Conservation (phyloP, 2,113 vertebrate species). For the Vulpes lagopus region DNA sequence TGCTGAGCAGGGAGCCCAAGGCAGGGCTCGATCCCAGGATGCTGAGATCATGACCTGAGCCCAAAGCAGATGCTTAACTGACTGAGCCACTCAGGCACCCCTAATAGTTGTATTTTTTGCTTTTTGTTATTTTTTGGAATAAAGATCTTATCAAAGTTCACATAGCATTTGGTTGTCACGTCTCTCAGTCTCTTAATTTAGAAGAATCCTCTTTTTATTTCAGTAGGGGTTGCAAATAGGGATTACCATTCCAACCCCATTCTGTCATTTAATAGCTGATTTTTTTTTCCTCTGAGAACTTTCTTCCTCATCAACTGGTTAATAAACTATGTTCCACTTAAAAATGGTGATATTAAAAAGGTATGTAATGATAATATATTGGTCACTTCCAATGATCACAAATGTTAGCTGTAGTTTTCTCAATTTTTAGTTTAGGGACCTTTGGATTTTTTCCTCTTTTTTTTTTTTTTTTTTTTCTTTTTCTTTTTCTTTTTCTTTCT, state of each 20-base stretch:
- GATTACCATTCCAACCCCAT: neutral
- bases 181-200: neutral
- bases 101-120: neutral
- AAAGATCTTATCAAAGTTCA: neutral
- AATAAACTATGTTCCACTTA: neutral
- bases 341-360: neutral
- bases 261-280: neutral
- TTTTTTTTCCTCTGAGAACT: neutral
- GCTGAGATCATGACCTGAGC: too few relatives aligned
- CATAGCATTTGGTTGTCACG: neutral
- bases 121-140: neutral
- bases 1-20: too few relatives aligned
- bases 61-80: too few relatives aligned
- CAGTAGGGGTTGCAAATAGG: neutral
- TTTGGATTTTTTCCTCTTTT: neutral
- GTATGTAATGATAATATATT: neutral
- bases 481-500: too few relatives aligned
- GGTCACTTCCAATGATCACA: neutral
- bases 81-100: too few relatives aligned
- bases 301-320: neutral
- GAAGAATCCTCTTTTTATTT: conserved; percentile 14
- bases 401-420: conserved; percentile 7
- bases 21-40: too few relatives aligned
- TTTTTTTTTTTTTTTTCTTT: too few relatives aligned
- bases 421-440: neutral